Evolutionary conservation across 2,113 vertebrate genomes (phyloP).

Genomic region (Salvelinus alpinus): DNA sequence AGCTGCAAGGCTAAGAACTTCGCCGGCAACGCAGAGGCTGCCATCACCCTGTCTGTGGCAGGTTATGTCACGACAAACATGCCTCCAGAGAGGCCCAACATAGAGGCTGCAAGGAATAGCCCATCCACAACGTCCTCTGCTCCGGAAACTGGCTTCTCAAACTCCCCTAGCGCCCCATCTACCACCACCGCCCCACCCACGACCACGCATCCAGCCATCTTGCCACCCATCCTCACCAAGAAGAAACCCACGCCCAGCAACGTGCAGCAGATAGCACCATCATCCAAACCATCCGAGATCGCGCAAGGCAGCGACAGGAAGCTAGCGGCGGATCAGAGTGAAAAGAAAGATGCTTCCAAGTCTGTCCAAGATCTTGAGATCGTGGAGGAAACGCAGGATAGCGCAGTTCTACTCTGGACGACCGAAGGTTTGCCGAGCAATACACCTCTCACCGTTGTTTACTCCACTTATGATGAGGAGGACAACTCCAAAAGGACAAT

Average conservation of each 20-base stretch:
- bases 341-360: slow-evolving; percentile 61
- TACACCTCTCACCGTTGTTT: slow-evolving; percentile 79
- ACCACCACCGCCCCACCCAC: slow-evolving; percentile 14
- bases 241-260: slow-evolving; percentile 36
- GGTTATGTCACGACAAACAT: slow-evolving; percentile 72
- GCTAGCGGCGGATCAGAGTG: slow-evolving; percentile 63
- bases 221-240: slow-evolving; percentile 20
- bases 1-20: slow-evolving; percentile 92
- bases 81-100: slow-evolving; percentile 48
- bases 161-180: slow-evolving; percentile 7
- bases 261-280: slow-evolving; percentile 54
- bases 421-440: slow-evolving; percentile 64
- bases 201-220: slow-evolving; percentile 29
- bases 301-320: slow-evolving; percentile 59
- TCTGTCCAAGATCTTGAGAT: slow-evolving; percentile 80
- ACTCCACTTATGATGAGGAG: slow-evolving; percentile 85
- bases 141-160: slow-evolving; percentile 14
- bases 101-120: slow-evolving; percentile 27
- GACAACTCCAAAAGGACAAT: slow-evolving; percentile 81
- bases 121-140: slow-evolving; percentile 44
- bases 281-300: slow-evolving; percentile 62
- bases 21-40: slow-evolving; percentile 84
- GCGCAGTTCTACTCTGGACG: slow-evolving; percentile 86
- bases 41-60: slow-evolving; percentile 82
- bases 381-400: slow-evolving; percentile 80